phyloP scores from a whole-genome alignment of 2,113 vertebrate species.

The Ictidomys tridecemlineatus region DNA sequence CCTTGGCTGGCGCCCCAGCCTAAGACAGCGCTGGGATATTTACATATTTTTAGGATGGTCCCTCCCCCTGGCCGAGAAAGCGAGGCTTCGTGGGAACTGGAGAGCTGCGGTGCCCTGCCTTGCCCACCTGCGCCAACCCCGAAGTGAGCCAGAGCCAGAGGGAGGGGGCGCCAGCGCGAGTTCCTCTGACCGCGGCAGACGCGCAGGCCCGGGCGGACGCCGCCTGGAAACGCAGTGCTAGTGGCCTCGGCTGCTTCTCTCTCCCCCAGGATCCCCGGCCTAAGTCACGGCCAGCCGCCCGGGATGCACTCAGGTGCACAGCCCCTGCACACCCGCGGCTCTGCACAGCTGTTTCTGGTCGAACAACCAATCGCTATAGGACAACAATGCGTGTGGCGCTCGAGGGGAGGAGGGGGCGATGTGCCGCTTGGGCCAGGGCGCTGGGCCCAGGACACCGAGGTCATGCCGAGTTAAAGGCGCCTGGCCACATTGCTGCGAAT shows the following conservation, averaged over 20 bases:
- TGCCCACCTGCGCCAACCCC: constrained; percentile 68
- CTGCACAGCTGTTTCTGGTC: constrained; percentile 73
- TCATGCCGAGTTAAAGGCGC: constrained; percentile 53
- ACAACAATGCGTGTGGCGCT: constrained; percentile 51
- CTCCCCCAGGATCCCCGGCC: neutral
- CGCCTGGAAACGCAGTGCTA: constrained; percentile 15
- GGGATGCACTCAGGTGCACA: constrained; percentile 35
- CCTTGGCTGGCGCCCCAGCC: constrained; percentile 74
- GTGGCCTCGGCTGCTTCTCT: neutral
- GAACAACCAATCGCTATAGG: constrained; percentile 68
- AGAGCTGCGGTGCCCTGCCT: neutral
- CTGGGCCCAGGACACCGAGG: neutral
- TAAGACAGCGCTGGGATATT: constrained; percentile 67
- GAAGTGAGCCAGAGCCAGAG: neutral
- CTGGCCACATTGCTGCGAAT: neutral
- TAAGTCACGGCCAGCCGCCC: constrained; percentile 14
- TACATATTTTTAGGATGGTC: constrained; percentile 74
- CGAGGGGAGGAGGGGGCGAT: neutral
- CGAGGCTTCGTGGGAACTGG: neutral
- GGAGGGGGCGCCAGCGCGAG: constrained; percentile 16
- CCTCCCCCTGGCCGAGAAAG: constrained; percentile 57
- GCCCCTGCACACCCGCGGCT: constrained; percentile 18
- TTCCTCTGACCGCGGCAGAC: constrained; percentile 55
- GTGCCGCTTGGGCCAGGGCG: neutral
- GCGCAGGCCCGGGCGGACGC: constrained; percentile 48